These are phyloP conservation scores for Genyomyrus donnyi DNA, from an alignment of 2,113 vertebrate species.

Conservation along the genomic window DNA sequence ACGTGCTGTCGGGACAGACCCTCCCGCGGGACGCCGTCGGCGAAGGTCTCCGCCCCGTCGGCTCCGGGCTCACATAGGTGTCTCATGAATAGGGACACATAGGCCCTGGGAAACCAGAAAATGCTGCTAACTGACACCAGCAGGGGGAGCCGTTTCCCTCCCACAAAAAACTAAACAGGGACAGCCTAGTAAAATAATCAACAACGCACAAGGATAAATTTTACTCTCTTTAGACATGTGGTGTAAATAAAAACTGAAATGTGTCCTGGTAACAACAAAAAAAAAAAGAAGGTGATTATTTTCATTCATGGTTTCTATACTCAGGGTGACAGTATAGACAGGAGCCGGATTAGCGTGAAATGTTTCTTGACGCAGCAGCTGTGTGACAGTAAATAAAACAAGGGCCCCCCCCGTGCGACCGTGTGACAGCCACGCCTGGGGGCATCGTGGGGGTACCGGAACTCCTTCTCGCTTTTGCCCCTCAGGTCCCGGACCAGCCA, in stretches of 20 bases:
- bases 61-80: constrained; percentile 93
- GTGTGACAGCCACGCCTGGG: neutral
- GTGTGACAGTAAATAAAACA: neutral
- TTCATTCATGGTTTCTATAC: neutral
- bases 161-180: neutral
- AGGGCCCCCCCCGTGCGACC: neutral
- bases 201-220: neutral
- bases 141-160: neutral
- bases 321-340: neutral
- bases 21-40: constrained; percentile 87
- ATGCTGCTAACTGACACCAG: neutral
- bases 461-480: constrained; percentile 93
- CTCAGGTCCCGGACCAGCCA: constrained; percentile 93
- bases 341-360: neutral
- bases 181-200: neutral
- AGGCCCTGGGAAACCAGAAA: constrained; percentile 64
- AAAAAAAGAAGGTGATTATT: neutral
- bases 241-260: neutral
- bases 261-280: neutral
- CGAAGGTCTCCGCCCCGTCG: constrained; percentile 88
- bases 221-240: neutral
- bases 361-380: neutral
- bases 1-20: constrained; percentile 93
- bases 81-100: constrained; percentile 95
- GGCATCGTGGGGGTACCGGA: constrained; percentile 62